Evolutionary conservation across 2,113 vertebrate species (phyloP).

Genomic region (Gymnorhina tibicen): DNA sequence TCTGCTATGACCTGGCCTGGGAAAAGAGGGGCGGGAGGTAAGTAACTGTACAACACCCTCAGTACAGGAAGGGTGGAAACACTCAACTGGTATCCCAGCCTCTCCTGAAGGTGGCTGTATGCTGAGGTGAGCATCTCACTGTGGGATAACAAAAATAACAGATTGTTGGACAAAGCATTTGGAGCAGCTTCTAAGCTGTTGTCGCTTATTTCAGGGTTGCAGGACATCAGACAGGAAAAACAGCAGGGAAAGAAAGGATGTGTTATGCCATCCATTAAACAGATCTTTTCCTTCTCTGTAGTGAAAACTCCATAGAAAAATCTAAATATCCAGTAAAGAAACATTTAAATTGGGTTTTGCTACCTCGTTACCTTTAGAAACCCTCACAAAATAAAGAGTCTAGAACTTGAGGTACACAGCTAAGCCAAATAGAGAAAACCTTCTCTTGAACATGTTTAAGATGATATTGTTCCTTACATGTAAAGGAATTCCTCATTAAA

Average conservation of each 20-base stretch:
- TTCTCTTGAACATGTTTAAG: neutral
- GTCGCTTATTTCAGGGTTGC: neutral
- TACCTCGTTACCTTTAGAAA: neutral
- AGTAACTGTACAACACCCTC: neutral
- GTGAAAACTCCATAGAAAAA: neutral
- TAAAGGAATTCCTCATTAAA: neutral
- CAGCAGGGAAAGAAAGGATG: neutral
- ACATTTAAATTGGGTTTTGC: neutral
- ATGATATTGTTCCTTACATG: neutral
- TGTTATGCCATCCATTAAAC: neutral
- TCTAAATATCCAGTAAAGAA: neutral
- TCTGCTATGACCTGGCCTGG: neutral
- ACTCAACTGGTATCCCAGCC: neutral
- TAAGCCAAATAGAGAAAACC: neutral
- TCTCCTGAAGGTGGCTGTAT: neutral
- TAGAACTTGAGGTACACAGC: accelerated
- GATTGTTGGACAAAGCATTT: neutral
- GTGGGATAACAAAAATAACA: accelerated
- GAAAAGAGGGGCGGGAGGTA: neutral
- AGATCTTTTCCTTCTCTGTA: neutral
- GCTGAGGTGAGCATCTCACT: neutral
- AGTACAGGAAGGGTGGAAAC: neutral
- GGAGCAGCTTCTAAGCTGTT: neutral
- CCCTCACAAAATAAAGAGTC: neutral
- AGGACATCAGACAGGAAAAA: neutral